These are phyloP conservation scores for Aplochiton taeniatus DNA, from an alignment of 2,797 vertebrate species.

Conservation along the genomic window DNA sequence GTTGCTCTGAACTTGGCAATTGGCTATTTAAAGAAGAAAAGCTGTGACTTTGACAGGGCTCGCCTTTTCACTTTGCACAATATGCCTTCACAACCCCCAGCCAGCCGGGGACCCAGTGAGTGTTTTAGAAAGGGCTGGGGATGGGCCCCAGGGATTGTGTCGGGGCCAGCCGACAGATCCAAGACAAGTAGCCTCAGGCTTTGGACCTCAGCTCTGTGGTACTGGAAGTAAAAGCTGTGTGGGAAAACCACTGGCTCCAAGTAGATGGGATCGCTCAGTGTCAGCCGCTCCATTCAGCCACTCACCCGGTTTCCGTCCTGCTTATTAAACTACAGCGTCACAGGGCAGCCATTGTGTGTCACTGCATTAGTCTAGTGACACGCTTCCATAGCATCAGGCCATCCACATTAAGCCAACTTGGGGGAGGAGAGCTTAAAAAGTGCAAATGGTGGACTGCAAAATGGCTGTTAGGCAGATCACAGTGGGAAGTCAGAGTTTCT, in stretches of 20 bases:
- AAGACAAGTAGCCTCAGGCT: slow-evolving; percentile 47
- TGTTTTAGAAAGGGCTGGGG: slow-evolving; percentile 14
- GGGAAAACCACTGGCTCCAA: slow-evolving; percentile 47
- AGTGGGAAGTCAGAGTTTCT: slow-evolving; percentile 7
- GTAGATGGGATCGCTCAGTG: slow-evolving; percentile 36
- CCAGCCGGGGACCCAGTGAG: slow-evolving; percentile 21
- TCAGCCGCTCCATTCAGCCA: slow-evolving; percentile 43
- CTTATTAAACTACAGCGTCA: neutral
- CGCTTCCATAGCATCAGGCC: no score
- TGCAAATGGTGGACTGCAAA: neutral
- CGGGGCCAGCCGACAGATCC: slow-evolving; percentile 43
- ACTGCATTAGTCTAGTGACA: neutral
- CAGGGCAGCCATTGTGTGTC: slow-evolving; percentile 27
- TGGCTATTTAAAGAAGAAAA: slow-evolving; percentile 62
- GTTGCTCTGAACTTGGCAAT: slow-evolving; percentile 69
- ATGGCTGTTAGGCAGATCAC: slow-evolving; percentile 21
- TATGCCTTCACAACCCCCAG: slow-evolving; percentile 46
- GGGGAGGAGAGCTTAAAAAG: neutral
- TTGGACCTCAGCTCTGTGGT: slow-evolving; percentile 42
- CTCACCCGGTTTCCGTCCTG: slow-evolving; percentile 11
- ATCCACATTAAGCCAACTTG: no score
- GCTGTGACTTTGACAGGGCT: slow-evolving; percentile 42
- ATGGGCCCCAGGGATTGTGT: slow-evolving; percentile 21
- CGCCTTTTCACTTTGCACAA: slow-evolving; percentile 58
- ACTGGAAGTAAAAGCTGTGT: slow-evolving; percentile 43